Evolutionary conservation across 2,113 vertebrate genomes (phyloP).

Genomic region (Orycteropus afer): DNA sequence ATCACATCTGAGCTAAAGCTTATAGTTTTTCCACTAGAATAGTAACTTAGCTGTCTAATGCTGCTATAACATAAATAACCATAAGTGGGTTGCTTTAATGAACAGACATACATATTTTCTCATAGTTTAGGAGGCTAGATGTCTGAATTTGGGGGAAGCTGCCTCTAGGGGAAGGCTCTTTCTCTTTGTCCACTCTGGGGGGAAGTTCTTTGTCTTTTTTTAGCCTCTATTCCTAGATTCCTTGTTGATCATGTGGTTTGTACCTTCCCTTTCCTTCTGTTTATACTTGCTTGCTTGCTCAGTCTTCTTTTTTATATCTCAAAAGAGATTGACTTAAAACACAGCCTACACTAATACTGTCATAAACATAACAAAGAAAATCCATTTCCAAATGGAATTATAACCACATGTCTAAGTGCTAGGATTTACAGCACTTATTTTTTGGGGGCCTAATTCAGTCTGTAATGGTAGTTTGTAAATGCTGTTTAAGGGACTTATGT

Average conservation of each 20-base stretch:
- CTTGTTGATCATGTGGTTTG: neutral
- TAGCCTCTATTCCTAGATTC: neutral
- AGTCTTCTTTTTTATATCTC: neutral
- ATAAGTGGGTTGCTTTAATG: neutral
- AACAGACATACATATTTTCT: no score
- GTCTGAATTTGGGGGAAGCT: no score
- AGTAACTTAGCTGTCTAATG: neutral
- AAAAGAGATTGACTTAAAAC: neutral
- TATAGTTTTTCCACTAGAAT: neutral
- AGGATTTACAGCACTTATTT: neutral
- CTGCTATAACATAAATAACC: neutral
- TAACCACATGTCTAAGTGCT: neutral
- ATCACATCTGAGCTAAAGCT: constrained; percentile 8
- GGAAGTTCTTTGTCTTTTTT: neutral
- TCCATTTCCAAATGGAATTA: neutral
- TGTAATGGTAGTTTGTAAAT: constrained; percentile 8
- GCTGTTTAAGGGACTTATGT: neutral
- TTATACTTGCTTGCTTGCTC: neutral
- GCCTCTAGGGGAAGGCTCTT: neutral
- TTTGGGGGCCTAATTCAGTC: neutral
- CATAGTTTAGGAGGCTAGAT: no score
- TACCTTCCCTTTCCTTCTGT: neutral
- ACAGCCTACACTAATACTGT: neutral
- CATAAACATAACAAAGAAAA: neutral
- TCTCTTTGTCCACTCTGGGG: neutral